Evolutionary conservation across 2,888 invertebrate genomes (phyloP).

Genomic region (Aphidoletes aphidimyza): DNA sequence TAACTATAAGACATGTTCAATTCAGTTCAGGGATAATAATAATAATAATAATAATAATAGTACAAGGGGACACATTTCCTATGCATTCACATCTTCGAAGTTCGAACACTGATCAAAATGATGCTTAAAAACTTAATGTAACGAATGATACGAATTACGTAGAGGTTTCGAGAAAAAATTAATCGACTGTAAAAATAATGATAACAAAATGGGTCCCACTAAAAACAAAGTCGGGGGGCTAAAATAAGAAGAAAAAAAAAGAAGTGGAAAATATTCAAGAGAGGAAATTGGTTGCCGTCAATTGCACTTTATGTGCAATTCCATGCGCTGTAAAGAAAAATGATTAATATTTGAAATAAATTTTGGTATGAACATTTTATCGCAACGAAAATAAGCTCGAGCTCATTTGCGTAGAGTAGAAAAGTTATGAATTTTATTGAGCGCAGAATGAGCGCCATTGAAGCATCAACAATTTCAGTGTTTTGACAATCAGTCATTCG

Average conservation of each 20-base stretch:
- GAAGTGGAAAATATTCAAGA: not conserved
- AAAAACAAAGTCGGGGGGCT: not conserved
- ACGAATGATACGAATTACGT: not conserved
- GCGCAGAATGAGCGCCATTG: too few relatives aligned
- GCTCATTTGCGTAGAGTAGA: too few relatives aligned
- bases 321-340: not conserved
- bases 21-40: too few relatives aligned
- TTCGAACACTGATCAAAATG: not conserved
- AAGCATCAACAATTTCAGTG: too few relatives aligned
- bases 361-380: not conserved
- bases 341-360: conserved; percentile 41
- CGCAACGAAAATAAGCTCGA: not conserved
- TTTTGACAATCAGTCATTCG: not conserved
- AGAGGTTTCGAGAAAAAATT: not conserved
- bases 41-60: not conserved
- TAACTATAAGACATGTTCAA: not conserved
- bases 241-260: not conserved
- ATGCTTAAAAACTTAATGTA: not conserved
- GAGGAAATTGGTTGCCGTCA: conserved; percentile 13
- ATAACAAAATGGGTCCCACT: not conserved
- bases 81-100: not conserved
- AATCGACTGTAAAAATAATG: conserved; percentile 46
- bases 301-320: not conserved
- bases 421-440: too few relatives aligned
- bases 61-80: not conserved